phyloP scores from a whole-genome alignment of 2,888 invertebrate species.

The Phymatocera aterrima region DNA sequence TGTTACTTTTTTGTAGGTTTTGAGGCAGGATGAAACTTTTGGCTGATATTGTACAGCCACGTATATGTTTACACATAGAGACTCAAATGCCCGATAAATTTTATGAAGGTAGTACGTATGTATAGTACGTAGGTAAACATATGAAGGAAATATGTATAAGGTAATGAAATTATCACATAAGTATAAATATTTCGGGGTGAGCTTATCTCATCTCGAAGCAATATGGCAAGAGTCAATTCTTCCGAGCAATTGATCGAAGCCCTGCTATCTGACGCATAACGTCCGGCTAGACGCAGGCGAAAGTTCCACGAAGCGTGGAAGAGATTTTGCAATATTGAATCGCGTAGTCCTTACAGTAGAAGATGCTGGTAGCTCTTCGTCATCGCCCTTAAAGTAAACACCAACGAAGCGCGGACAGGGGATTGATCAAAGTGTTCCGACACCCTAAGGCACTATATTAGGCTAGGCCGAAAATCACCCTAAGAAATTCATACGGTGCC shows the following conservation, averaged over 20 bases:
- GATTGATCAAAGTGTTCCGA: conserved; percentile 71
- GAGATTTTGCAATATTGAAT: conserved; percentile 41
- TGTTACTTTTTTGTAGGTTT: too few species aligned
- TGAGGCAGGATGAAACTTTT: not conserved
- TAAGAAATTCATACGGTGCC: conserved; percentile 42
- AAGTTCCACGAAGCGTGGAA: conserved; percentile 16
- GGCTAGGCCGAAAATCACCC: conserved; percentile 36
- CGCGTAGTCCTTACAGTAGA: conserved; percentile 47
- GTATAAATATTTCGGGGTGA: not conserved
- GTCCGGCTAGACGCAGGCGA: not conserved
- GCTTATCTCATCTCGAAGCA: not conserved
- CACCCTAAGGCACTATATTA: conserved; percentile 70
- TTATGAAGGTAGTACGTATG: not conserved
- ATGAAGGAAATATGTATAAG: not conserved
- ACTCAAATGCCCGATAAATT: not conserved
- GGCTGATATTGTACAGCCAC: not conserved
- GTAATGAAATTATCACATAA: conserved; percentile 13
- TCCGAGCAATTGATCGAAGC: conserved; percentile 34
- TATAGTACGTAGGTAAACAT: not conserved
- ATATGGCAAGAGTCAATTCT: conserved; percentile 37
- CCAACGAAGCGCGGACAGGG: conserved; percentile 58
- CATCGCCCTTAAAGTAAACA: conserved; percentile 69
- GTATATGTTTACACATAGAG: too few species aligned
- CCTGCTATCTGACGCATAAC: conserved; percentile 29
- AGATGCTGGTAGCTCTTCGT: conserved; percentile 65